phyloP scores from a whole-genome alignment of 2,797 vertebrate genomes.

The Spatula clypeata region DNA sequence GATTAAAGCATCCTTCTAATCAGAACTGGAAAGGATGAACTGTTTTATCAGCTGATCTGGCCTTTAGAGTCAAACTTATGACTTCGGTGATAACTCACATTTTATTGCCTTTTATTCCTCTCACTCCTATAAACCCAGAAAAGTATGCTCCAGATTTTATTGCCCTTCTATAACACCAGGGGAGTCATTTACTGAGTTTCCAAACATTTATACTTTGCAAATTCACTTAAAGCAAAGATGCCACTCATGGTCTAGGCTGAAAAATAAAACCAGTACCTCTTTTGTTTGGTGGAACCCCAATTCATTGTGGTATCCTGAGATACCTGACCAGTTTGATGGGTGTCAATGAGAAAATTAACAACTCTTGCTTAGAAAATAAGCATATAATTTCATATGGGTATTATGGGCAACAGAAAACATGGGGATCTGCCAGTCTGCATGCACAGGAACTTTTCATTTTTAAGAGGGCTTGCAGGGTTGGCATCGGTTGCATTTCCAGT shows the following conservation, averaged over 20 bases:
- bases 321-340: background rate
- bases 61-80: constrained; percentile 12
- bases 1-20: background rate
- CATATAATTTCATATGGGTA: background rate
- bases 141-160: background rate
- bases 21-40: constrained; percentile 23
- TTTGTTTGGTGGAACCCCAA: background rate
- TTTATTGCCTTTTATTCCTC: constrained; percentile 42
- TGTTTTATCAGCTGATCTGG: constrained; percentile 36
- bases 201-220: background rate
- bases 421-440: background rate
- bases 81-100: constrained; percentile 11
- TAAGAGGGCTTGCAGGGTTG: background rate
- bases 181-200: background rate
- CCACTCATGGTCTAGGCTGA: background rate
- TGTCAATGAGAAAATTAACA: background rate
- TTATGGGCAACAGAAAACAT: background rate
- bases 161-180: background rate
- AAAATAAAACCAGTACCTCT: background rate
- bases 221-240: background rate
- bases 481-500: background rate
- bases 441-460: background rate
- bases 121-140: constrained; percentile 30
- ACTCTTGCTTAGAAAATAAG: background rate
- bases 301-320: background rate